These are phyloP conservation scores for Phoenoteleia sp. DNA, from an alignment of 2,888 invertebrate species.

Conservation along the genomic window DNA sequence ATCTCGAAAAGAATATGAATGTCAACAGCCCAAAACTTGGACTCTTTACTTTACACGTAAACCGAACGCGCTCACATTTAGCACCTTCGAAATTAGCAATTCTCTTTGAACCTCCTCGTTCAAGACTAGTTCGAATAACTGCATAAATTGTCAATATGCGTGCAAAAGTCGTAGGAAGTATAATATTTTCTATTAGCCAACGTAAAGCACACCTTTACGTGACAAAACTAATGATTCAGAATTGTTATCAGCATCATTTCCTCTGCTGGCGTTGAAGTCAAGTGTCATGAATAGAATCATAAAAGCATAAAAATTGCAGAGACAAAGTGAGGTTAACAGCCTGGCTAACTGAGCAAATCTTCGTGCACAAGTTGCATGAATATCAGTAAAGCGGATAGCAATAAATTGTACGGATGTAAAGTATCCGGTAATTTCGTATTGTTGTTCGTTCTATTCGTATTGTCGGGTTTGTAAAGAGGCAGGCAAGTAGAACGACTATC, in stretches of 20 bases:
- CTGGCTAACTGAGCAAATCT: constrained; percentile 73
- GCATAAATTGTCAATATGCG: too few species aligned
- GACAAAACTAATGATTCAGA: constrained; percentile 18
- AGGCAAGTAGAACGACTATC: constrained; percentile 81
- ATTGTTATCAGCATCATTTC: constrained; percentile 61
- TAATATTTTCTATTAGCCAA: constrained; percentile 17
- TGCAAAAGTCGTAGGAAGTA: too few species aligned
- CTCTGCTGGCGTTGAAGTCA: constrained; percentile 49
- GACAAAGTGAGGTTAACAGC: constrained; percentile 71
- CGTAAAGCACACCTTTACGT: constrained; percentile 5
- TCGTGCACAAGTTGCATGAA: constrained; percentile 72
- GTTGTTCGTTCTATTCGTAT: constrained; percentile 78
- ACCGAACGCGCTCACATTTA: too few species aligned
- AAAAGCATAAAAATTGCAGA: constrained; percentile 71
- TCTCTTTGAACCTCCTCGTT: too few species aligned
- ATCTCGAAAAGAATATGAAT: too few species aligned
- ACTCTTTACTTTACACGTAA: too few species aligned
- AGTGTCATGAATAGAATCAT: constrained; percentile 67
- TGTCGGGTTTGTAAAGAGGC: constrained; percentile 79
- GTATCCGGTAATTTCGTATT: constrained; percentile 85
- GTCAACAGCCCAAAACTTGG: too few species aligned
- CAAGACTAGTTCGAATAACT: too few species aligned
- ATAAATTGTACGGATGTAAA: constrained; percentile 85
- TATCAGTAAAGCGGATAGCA: constrained; percentile 75
- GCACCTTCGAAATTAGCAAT: too few species aligned